Conservation (phyloP, 2,888 invertebrate species). For the Watsonalla cultraria region DNA sequence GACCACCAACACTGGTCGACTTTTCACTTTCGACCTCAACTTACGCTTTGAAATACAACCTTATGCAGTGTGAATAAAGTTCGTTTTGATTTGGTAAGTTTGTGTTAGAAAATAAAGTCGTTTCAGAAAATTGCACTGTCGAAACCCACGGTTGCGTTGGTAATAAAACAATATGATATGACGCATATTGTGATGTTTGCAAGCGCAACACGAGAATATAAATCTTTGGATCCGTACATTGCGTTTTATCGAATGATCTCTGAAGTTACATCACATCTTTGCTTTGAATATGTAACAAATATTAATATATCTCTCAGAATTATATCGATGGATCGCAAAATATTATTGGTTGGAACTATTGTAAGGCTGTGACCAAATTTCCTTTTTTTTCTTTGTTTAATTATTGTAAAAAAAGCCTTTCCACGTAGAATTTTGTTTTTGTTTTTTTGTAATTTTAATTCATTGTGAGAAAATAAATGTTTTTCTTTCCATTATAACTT, state of each 20-base stretch:
- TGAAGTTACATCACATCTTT: slow-evolving; percentile 16
- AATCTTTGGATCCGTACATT: slow-evolving; percentile 58
- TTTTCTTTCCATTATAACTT: too few relatives aligned
- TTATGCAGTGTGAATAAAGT: slow-evolving; percentile 20
- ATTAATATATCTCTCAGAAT: too few relatives aligned
- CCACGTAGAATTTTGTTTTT: too few relatives aligned
- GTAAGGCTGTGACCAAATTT: too few relatives aligned
- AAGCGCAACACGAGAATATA: slow-evolving; percentile 35
- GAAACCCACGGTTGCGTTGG: slow-evolving; percentile 43
- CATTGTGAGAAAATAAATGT: too few relatives aligned
- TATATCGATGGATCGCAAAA: too few relatives aligned
- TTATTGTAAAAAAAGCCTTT: too few relatives aligned
- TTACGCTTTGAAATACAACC: slow-evolving; percentile 30
- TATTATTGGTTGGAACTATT: too few relatives aligned
- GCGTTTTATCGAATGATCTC: slow-evolving; percentile 32
- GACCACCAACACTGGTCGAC: slow-evolving; percentile 72
- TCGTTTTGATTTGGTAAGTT: slow-evolving; percentile 13
- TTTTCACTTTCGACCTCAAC: slow-evolving; percentile 66
- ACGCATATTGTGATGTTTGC: slow-evolving; percentile 23
- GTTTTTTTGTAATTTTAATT: too few relatives aligned
- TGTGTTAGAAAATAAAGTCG: slow-evolving; percentile 63
- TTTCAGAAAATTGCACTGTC: slow-evolving; percentile 63
- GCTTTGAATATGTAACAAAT: slow-evolving; percentile 11
- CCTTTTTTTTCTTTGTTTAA: too few relatives aligned
- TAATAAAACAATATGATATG: slow-evolving; percentile 58